A percentile compares a stretch with the other conserved stretches of the same genome.
phyloP scores from a whole-genome alignment of 2,888 invertebrate species.

The Eubasilissa splendida region DNA sequence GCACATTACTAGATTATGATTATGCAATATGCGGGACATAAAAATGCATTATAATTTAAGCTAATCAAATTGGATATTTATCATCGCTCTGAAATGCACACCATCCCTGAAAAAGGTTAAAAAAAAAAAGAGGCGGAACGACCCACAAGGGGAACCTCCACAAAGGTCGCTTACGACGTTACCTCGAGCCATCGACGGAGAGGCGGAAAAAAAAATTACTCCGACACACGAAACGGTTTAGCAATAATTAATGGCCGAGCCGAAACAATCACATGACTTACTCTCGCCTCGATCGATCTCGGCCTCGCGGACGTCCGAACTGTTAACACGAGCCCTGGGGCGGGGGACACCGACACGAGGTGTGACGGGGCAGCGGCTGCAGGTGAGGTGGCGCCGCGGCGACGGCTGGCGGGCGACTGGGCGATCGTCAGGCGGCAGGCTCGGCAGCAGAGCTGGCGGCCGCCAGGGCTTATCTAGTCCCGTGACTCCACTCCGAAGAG shows the following conservation, averaged over 20 bases:
- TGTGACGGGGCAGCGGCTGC: neutral
- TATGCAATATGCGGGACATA: too few species aligned
- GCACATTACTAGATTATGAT: too few species aligned
- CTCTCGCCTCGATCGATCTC: slow-evolving; percentile 28
- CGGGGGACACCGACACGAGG: neutral
- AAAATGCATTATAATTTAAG: too few species aligned
- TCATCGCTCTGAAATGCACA: too few species aligned
- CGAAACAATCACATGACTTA: slow-evolving; percentile 18
- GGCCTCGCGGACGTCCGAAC: neutral
- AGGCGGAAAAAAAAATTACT: neutral
- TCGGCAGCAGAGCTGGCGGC: neutral
- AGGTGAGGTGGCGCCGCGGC: neutral
- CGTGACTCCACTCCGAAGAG: slow-evolving; percentile 20
- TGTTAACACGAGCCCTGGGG: neutral
- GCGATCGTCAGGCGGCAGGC: neutral
- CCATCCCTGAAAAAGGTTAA: neutral
- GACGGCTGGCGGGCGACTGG: neutral
- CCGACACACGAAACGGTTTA: slow-evolving; percentile 12
- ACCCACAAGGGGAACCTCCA: neutral
- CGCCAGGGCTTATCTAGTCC: slow-evolving; percentile 29
- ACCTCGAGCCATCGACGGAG: neutral
- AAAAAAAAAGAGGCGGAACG: slow-evolving; percentile 7
- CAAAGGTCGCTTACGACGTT: neutral
- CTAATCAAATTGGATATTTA: too few species aligned
- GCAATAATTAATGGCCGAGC: neutral